Conservation (phyloP, 2,797 vertebrate genomes). For the Pampus argenteus region DNA sequence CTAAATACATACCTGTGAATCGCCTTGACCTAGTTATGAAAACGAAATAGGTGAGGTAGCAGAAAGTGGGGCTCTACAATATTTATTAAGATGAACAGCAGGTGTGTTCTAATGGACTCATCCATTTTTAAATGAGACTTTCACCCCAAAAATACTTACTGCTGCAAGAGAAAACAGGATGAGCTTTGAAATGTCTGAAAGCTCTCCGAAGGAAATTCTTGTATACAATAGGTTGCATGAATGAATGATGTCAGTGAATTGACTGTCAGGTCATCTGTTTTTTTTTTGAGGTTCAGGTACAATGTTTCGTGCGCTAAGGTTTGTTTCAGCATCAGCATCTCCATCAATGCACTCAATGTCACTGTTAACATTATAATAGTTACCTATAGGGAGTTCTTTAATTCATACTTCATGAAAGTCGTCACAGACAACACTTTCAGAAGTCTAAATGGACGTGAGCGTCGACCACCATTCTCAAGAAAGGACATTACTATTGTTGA, state of each 20-base stretch:
- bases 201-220: slow-evolving; percentile 50
- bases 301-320: neutral
- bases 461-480: slow-evolving; percentile 7
- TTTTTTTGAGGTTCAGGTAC: slow-evolving; percentile 13
- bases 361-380: slow-evolving; percentile 14
- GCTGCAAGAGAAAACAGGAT: slow-evolving; percentile 22
- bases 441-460: slow-evolving; percentile 16
- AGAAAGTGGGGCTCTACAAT: slow-evolving; percentile 57
- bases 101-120: slow-evolving; percentile 69
- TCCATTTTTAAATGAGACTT: slow-evolving; percentile 71
- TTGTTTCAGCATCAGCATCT: slow-evolving; percentile 9
- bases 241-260: slow-evolving; percentile 64
- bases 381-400: slow-evolving; percentile 7
- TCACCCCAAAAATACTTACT: slow-evolving; percentile 49
- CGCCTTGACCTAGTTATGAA: slow-evolving; percentile 26
- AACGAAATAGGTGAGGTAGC: slow-evolving; percentile 29
- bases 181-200: slow-evolving; percentile 57
- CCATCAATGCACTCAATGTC: neutral
- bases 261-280: slow-evolving; percentile 1
- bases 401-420: slow-evolving; percentile 2
- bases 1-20: slow-evolving; percentile 30
- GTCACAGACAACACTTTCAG: slow-evolving; percentile 4
- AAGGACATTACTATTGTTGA: neutral
- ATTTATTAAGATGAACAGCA: slow-evolving; percentile 65
- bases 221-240: slow-evolving; percentile 54